Conservation (phyloP, 2,888 invertebrate genomes). For the Tiliacea aurago region DNA sequence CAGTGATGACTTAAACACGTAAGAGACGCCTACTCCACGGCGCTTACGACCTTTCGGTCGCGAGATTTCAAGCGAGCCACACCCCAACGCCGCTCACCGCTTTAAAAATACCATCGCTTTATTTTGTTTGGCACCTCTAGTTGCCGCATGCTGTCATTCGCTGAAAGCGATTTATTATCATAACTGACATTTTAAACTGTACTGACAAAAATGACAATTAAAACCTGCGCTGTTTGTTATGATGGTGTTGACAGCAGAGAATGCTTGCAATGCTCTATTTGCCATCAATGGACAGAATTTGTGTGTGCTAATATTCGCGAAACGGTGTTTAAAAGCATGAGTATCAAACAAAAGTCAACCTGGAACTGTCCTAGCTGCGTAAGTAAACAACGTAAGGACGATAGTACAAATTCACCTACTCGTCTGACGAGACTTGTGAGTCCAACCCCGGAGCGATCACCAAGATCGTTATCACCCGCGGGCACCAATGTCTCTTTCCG, state of each 20-base stretch:
- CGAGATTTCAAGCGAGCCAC: background rate
- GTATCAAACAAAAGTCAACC: background rate
- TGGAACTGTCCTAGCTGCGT: slow-evolving; percentile 19
- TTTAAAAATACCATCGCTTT: background rate
- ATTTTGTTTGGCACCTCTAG: background rate
- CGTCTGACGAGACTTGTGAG: background rate
- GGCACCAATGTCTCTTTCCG: background rate
- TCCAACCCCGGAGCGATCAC: background rate
- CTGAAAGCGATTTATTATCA: slow-evolving; percentile 8
- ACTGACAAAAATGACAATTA: slow-evolving; percentile 10
- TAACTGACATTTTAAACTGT: background rate
- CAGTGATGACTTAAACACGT: background rate
- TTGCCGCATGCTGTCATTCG: background rate
- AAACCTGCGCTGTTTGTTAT: background rate
- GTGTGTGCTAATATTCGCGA: slow-evolving; percentile 2
- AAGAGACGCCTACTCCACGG: background rate
- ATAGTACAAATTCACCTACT: background rate
- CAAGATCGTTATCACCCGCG: too few species aligned
- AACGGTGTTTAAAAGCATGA: slow-evolving; percentile 13
- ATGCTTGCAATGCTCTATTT: slow-evolving; percentile 18
- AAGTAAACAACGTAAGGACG: background rate
- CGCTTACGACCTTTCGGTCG: background rate
- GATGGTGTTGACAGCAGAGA: slow-evolving; percentile 1
- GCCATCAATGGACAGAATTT: background rate
- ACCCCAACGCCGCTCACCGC: background rate